Conservation (phyloP, 2,888 invertebrate species). For the Syritta pipiens region DNA sequence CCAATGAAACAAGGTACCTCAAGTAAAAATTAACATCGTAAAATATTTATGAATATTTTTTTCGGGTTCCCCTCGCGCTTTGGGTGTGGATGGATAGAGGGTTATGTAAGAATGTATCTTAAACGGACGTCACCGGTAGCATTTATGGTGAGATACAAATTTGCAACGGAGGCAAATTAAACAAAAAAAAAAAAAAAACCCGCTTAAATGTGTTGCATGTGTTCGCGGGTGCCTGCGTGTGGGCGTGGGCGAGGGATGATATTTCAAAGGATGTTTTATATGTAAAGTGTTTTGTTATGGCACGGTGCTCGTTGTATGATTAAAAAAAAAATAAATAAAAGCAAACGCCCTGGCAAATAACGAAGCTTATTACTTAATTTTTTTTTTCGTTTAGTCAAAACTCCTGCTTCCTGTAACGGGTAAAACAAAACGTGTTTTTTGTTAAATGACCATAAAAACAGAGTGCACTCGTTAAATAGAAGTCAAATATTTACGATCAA, state of each 20-base stretch:
- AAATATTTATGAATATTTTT: slow-evolving; percentile 42
- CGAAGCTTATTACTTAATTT: background rate
- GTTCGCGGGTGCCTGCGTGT: no score
- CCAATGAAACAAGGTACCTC: no score
- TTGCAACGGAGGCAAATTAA: no score
- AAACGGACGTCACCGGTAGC: background rate
- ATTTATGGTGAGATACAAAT: background rate
- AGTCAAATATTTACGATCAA: slow-evolving; percentile 6
- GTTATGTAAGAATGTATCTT: background rate
- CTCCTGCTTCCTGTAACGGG: background rate
- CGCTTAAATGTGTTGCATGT: no score
- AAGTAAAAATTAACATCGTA: slow-evolving; percentile 40
- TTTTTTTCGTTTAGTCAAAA: background rate
- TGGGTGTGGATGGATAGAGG: no score
- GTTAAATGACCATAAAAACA: background rate
- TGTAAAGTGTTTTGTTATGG: slow-evolving; percentile 6
- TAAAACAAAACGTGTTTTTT: background rate
- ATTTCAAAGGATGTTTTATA: slow-evolving; percentile 13
- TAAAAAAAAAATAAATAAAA: no score
- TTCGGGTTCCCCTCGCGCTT: no score
- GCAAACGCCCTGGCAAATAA: no score
- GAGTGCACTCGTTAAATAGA: background rate
- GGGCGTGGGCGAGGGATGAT: no score
- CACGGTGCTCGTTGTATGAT: no score
- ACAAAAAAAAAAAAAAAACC: no score